phyloP scores from a whole-genome alignment of 2,113 vertebrate species.

The Thinocorus orbignyianus region DNA sequence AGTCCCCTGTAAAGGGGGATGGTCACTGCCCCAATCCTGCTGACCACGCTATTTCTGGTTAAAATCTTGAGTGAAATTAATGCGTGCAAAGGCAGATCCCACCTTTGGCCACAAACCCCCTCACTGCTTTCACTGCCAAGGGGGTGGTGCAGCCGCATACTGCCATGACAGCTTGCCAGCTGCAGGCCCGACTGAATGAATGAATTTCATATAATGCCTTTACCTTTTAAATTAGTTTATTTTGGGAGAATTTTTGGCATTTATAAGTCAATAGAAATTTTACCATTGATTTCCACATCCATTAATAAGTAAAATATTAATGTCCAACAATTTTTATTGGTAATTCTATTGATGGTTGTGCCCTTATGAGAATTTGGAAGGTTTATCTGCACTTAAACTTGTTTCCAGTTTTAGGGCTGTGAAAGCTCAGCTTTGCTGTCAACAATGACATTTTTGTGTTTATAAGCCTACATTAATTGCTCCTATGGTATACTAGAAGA shows the following conservation, averaged over 20 bases:
- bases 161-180: too few relatives aligned
- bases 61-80: too few relatives aligned
- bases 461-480: neutral
- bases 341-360: neutral
- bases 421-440: neutral
- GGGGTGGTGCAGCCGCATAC: too few relatives aligned
- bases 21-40: too few relatives aligned
- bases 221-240: neutral
- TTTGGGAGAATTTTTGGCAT: neutral
- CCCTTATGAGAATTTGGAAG: neutral
- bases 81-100: too few relatives aligned
- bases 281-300: neutral
- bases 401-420: neutral
- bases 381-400: neutral
- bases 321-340: fast-evolving
- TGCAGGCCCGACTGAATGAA: neutral
- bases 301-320: neutral
- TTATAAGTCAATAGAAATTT: neutral
- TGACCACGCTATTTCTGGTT: too few relatives aligned
- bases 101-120: too few relatives aligned
- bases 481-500: neutral
- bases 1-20: too few relatives aligned
- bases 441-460: neutral
- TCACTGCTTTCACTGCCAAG: too few relatives aligned
- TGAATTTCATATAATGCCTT: neutral